phyloP scores from a whole-genome alignment of 2,113 vertebrate genomes.

The Synchiropus splendidus region DNA sequence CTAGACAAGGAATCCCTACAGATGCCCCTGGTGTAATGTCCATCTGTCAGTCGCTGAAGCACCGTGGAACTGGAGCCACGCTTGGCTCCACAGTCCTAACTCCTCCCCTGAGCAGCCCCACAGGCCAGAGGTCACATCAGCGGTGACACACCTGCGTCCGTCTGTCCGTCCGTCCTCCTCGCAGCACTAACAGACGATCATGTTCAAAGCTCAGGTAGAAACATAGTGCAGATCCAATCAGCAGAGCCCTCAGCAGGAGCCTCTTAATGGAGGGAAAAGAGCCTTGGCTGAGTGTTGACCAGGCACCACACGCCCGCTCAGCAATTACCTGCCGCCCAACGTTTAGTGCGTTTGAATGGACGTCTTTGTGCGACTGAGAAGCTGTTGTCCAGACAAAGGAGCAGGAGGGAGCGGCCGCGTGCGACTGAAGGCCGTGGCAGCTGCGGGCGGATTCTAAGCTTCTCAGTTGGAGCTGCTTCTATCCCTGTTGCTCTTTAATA shows the following conservation, averaged over 20 bases:
- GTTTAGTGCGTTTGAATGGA: background rate
- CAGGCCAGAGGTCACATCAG: conserved; percentile 8
- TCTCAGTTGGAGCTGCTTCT: background rate
- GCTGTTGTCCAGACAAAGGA: background rate
- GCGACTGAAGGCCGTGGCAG: background rate
- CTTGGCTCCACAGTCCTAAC: background rate
- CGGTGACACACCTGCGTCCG: background rate
- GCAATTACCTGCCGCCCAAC: conserved; percentile 6
- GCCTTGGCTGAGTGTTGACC: conserved; percentile 5
- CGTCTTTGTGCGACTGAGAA: conserved; percentile 1
- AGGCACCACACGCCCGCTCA: background rate
- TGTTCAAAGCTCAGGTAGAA: conserved; percentile 3
- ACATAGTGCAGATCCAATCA: conserved; percentile 9
- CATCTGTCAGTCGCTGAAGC: too few relatives aligned
- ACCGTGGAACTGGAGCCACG: background rate
- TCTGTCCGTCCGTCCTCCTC: background rate
- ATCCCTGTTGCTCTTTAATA: conserved; percentile 3
- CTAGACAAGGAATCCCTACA: too few relatives aligned
- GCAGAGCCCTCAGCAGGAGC: background rate
- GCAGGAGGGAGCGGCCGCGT: background rate
- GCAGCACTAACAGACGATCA: conserved; percentile 13
- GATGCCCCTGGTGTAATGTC: too few relatives aligned
- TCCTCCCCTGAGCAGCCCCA: background rate
- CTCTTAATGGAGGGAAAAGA: conserved; percentile 13
- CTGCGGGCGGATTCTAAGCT: conserved; percentile 6